Evolutionary conservation across 2,113 vertebrate genomes (phyloP).

Genomic region (Shinisaurus crocodilurus): DNA sequence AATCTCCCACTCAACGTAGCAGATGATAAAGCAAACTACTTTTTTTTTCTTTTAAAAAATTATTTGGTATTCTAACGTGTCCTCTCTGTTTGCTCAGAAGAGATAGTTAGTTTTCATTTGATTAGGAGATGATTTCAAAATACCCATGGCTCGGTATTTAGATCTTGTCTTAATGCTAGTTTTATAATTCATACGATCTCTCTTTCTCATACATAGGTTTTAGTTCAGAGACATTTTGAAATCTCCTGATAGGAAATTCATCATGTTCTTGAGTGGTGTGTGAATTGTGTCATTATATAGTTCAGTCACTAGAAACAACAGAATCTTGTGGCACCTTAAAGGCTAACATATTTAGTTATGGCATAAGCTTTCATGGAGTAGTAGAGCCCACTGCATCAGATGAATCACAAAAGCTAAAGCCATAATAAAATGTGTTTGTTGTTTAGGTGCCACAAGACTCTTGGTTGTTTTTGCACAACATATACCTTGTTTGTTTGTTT

Average conservation of each 20-base stretch:
- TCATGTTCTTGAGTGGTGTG: not conserved
- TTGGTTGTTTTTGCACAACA: no score
- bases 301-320: not conserved
- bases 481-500: no score
- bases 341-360: no score
- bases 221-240: not conserved
- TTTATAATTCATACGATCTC: not conserved
- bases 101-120: constrained; percentile 27
- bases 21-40: constrained; percentile 57
- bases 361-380: not conserved
- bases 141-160: constrained; percentile 1
- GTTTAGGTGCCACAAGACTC: no score
- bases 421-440: no score
- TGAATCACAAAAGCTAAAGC: no score
- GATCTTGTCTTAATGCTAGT: not conserved
- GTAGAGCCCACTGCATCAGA: not conserved
- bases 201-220: not conserved
- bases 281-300: not conserved
- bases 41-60: constrained; percentile 44
- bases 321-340: not conserved
- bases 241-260: not conserved
- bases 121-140: not conserved
- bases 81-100: not conserved
- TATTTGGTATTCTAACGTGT: constrained; percentile 8
- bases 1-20: constrained; percentile 56